Evolutionary conservation across 2,888 invertebrate genomes (phyloP).

Genomic region (Platycnemis pennipes): DNA sequence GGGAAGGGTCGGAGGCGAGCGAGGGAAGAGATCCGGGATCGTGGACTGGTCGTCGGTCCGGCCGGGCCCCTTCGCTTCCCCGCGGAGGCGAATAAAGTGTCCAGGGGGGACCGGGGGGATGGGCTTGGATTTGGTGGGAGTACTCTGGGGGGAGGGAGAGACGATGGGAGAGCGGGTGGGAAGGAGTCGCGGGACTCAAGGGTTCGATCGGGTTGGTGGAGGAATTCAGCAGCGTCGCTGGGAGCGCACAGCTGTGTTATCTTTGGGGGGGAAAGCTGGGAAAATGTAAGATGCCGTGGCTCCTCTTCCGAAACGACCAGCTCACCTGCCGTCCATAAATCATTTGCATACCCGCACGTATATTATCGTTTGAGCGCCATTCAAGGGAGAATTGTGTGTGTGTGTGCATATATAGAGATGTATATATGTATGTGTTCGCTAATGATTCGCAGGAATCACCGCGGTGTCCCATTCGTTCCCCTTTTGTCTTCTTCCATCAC

Average conservation of each 20-base stretch:
- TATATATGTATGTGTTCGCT: neutral
- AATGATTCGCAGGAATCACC: neutral
- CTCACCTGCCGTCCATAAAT: conserved; percentile 56
- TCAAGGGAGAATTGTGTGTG: neutral
- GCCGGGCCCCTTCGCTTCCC: neutral
- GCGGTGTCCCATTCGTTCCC: neutral
- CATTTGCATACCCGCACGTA: neutral
- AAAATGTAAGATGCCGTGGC: neutral
- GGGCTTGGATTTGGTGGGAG: neutral
- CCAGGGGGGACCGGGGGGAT: neutral
- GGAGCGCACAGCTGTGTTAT: conserved; percentile 56
- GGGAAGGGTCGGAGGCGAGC: neutral
- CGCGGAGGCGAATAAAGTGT: neutral
- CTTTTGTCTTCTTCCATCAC: neutral
- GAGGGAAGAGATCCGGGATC: conserved; percentile 6
- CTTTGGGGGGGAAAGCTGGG: conserved; percentile 16
- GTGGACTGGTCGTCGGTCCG: neutral
- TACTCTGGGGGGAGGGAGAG: neutral
- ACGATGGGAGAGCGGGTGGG: neutral
- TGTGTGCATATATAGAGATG: neutral
- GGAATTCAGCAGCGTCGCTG: conserved; percentile 14
- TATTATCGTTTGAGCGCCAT: neutral
- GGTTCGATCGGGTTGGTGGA: neutral
- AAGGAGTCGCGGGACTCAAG: neutral
- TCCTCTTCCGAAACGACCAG: neutral